Base-by-base conservation (phyloP, 2,888 invertebrate genomes). In the Hirtodrosophila histrioides region DNA sequence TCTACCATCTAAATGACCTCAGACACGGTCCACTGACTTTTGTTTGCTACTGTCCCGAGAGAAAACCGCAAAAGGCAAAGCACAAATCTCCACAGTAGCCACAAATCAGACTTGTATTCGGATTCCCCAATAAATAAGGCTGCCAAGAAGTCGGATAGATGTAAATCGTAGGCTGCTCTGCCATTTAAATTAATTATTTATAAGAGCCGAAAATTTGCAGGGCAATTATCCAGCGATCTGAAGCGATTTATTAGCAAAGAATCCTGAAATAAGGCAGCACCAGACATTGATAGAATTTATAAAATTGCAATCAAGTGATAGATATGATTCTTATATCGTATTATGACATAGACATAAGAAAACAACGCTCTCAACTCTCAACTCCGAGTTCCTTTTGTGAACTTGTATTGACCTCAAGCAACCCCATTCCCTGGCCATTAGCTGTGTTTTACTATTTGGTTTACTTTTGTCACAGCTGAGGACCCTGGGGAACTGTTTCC, bases 1-100 rank as follows among this genome's bases (percentile, higher is more conserved):
- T 84, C 84, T 84, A 10, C 66, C 87, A 84, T 84, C 84, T 84
- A 84, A 88, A 84, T 84, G 88, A 81, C 78, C 69, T 67, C 66
- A 53, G 71, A 43, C 68, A 87, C 69, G 81, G 81, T 71, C 70
- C 65, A 85, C 79, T 68, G 87, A 67, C 68, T 84, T 63, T 67
- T 67, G 78, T 37, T 68, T 41, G 60, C 60, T 39, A 73, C 73
- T 73, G 72, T 73, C 11, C 40, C 45, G 41, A 27, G 43, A 44
- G 48, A 53, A 35, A 41, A 57, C 75, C 86, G 60, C 76, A 77
- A 53, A 50, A 51, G 54, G 51, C 41, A 27, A 64, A 24, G 12
- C 17, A 35, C 55, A 65, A 49, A 44, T 44, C 39, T 49, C 40
- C 39, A 49, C 66, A 75, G 70, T 56, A 56, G 58, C 49, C 60